phyloP scores from a whole-genome alignment of 2,113 vertebrate species.

The Variabilichromis moorii region DNA sequence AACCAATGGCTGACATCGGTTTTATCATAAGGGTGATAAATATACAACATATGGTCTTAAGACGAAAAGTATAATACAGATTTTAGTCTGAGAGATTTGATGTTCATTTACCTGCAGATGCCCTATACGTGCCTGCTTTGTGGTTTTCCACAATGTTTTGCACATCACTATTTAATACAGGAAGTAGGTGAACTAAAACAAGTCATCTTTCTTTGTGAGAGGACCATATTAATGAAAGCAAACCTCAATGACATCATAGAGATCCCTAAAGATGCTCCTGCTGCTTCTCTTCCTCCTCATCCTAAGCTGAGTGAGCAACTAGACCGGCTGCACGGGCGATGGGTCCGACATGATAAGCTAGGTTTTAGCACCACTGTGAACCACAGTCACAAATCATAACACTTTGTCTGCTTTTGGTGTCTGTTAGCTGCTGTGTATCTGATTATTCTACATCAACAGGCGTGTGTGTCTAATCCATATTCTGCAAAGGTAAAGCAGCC shows the following conservation, averaged over 20 bases:
- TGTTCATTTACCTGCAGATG: no score
- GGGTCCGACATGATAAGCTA: background rate
- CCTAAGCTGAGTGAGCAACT: background rate
- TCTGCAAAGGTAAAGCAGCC: background rate
- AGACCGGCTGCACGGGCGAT: background rate
- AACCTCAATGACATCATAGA: background rate
- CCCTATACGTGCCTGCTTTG: background rate
- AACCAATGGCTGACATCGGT: no score
- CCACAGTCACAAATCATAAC: background rate
- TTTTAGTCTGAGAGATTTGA: no score
- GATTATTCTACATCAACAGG: background rate
- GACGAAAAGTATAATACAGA: no score
- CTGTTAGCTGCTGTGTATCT: background rate
- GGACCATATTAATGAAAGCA: background rate
- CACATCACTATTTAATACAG: background rate
- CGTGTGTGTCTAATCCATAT: background rate
- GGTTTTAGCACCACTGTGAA: background rate
- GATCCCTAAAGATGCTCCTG: background rate
- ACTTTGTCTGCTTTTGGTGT: background rate
- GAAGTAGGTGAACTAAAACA: background rate
- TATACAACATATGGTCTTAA: no score
- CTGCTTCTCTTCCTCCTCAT: background rate
- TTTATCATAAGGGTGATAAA: no score
- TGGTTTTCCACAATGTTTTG: background rate
- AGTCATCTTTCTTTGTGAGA: background rate